These are phyloP conservation scores for Rhea pennata DNA, from an alignment of 2,113 vertebrate species.

Conservation along the genomic window DNA sequence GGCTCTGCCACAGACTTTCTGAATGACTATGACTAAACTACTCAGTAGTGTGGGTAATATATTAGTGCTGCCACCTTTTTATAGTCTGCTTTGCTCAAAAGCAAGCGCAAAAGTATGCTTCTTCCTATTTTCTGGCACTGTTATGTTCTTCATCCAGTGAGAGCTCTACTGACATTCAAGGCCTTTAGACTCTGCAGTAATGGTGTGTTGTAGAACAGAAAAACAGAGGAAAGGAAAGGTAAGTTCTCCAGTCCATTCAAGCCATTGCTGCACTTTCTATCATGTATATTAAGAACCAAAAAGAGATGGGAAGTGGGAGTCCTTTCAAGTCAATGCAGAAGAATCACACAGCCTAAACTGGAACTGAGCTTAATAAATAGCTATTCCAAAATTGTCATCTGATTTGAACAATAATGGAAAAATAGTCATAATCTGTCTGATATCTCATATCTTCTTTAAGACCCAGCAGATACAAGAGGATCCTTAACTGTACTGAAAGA, in stretches of 20 bases:
- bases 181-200: neutral
- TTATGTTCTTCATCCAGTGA: neutral
- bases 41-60: rapidly evolving
- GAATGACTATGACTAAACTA: neutral
- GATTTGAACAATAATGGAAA: neutral
- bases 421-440: neutral
- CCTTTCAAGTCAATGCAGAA: neutral
- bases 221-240: neutral
- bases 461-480: neutral
- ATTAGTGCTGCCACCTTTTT: neutral
- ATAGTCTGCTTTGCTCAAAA: neutral
- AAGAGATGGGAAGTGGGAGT: neutral
- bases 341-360: neutral
- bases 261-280: no score
- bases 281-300: no score
- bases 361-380: no score
- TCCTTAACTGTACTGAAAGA: neutral
- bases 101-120: neutral
- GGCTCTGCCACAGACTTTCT: neutral
- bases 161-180: neutral
- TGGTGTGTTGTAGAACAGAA: neutral
- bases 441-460: neutral
- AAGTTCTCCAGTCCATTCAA: neutral
- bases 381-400: neutral
- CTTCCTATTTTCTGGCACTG: neutral